Conservation (phyloP, 2,888 invertebrate species). For the Hirtodrosophila confusa region DNA sequence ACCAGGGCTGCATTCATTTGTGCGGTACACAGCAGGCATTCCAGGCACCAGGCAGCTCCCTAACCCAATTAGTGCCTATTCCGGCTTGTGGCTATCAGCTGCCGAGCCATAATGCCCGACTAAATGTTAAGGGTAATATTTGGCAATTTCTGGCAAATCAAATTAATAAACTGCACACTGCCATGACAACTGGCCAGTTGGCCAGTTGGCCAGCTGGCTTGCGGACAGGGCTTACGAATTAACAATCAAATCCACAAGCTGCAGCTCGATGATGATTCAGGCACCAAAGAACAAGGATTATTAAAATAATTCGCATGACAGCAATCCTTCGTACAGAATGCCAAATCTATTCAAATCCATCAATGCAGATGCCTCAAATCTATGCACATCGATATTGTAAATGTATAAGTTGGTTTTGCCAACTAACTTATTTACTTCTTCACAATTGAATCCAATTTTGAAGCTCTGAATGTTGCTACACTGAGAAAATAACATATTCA, state of each 20-base stretch:
- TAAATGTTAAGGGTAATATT: constrained; percentile 10
- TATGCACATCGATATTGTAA: not conserved
- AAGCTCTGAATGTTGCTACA: too few relatives aligned
- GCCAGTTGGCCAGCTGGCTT: constrained; percentile 8
- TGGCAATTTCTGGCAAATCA: constrained; percentile 17
- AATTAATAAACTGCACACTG: constrained; percentile 39
- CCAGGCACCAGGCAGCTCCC: constrained; percentile 1
- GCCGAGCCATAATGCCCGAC: constrained; percentile 10
- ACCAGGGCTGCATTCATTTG: constrained; percentile 49
- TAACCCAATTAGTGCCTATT: constrained; percentile 41
- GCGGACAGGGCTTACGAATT: constrained; percentile 35
- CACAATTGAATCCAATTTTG: too few relatives aligned
- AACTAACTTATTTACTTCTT: too few relatives aligned
- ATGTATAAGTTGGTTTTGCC: not conserved
- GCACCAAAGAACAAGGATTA: constrained; percentile 40
- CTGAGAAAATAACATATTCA: too few relatives aligned
- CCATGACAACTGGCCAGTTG: not conserved
- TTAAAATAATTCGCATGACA: constrained; percentile 74
- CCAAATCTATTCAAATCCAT: constrained; percentile 7
- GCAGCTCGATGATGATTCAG: constrained; percentile 10
- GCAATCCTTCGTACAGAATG: constrained; percentile 4
- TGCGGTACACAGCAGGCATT: constrained; percentile 35
- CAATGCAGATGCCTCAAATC: not conserved
- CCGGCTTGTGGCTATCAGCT: constrained; percentile 19
- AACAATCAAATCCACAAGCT: constrained; percentile 53